A percentile compares a stretch with the other conserved stretches of the same genome.
These are phyloP conservation scores for Aspidiotus destructor DNA, from an alignment of 2,888 invertebrate genomes.

Conservation along the genomic window DNA sequence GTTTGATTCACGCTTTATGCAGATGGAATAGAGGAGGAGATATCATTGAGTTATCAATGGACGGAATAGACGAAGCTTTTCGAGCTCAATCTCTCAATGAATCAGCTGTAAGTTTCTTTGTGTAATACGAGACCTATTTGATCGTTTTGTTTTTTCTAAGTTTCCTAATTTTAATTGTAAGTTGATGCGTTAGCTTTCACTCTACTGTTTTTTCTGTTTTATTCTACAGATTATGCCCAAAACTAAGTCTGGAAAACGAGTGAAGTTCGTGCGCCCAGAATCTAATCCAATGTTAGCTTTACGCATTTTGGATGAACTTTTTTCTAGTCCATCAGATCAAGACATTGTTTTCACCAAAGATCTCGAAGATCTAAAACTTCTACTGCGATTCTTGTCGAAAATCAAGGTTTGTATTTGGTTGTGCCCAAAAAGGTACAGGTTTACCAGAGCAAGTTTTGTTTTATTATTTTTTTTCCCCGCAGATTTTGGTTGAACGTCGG, in stretches of 20 bases:
- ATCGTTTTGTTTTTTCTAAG: too few relatives aligned
- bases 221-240: background rate
- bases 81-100: slow-evolving; percentile 37
- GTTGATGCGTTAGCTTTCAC: too few relatives aligned
- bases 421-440: background rate
- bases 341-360: slow-evolving; percentile 14
- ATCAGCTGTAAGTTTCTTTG: slow-evolving; percentile 24
- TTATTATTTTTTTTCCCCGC: background rate
- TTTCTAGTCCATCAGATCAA: slow-evolving; percentile 21
- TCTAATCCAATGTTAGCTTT: slow-evolving; percentile 16
- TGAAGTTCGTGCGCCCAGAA: slow-evolving; percentile 15
- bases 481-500: slow-evolving; percentile 17
- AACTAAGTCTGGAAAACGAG: slow-evolving; percentile 2
- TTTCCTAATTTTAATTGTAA: too few relatives aligned
- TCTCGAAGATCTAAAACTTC: background rate
- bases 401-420: slow-evolving; percentile 8
- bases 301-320: slow-evolving; percentile 9
- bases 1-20: slow-evolving; percentile 36
- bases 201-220: background rate
- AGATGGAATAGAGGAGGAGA: slow-evolving; percentile 38
- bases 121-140: background rate
- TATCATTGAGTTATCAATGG: slow-evolving; percentile 37
- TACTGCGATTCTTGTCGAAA: slow-evolving; percentile 12
- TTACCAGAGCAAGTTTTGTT: too few relatives aligned
- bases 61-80: slow-evolving; percentile 39